Conservation (phyloP, 2,888 invertebrate species). For the Coremacera marginata region DNA sequence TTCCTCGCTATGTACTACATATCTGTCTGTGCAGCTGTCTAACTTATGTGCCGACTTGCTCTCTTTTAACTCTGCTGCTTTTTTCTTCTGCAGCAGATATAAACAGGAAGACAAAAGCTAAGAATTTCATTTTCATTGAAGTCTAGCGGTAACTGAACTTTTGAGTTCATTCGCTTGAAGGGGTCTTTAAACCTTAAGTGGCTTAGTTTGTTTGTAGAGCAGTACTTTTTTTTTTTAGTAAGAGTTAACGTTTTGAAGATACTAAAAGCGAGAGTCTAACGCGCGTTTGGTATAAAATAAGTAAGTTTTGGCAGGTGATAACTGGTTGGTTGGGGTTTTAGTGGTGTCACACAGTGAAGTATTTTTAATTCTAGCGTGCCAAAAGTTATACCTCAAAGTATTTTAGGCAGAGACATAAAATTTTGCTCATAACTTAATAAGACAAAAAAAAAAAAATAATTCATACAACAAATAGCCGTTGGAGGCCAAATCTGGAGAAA, state of each 20-base stretch:
- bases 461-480: too few relatives aligned
- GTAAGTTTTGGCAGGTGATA: too few relatives aligned
- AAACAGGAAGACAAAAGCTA: conserved; percentile 19
- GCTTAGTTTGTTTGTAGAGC: background rate
- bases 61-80: background rate
- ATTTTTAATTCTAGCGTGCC: too few relatives aligned
- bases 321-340: too few relatives aligned
- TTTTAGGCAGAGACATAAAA: too few relatives aligned
- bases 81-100: background rate
- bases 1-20: too few relatives aligned
- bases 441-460: too few relatives aligned
- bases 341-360: too few relatives aligned
- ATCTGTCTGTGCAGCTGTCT: background rate
- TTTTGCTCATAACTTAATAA: too few relatives aligned
- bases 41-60: background rate
- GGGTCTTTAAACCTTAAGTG: conserved; percentile 27
- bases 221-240: background rate
- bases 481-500: too few relatives aligned
- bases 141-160: conserved; percentile 6
- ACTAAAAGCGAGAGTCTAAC: background rate
- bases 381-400: too few relatives aligned
- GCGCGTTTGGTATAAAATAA: too few relatives aligned
- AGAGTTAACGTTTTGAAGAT: background rate
- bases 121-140: conserved; percentile 27
- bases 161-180: conserved; percentile 21